Base-by-base conservation (phyloP, 2,888 invertebrate species). In the Enchytraeus crypticus region DNA sequence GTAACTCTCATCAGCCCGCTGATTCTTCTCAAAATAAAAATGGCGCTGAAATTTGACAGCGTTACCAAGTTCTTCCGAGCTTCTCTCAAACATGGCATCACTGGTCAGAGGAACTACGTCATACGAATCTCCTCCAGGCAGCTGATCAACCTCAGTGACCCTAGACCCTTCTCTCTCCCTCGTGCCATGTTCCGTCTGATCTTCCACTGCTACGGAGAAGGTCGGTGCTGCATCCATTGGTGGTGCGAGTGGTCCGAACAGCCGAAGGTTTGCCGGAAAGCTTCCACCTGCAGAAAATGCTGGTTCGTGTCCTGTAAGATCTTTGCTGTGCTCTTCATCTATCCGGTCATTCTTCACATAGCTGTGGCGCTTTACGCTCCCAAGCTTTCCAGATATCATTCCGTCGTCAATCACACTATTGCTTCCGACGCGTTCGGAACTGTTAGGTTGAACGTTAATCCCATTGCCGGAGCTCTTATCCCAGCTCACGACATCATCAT, bases 61-160 rank as follows among this genome's bases (percentile, higher is more conserved):
- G 59, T 64, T 23, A 69, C 67, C 26, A 69, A 69, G 34, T 69
- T 69, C 61, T 69, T 69, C 55, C 61, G 67, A 8, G 69, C 69
- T 5, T 69, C 68, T 0, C 56, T 69, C 18, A 69, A 69, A 57
- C 68, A 69, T 27, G 69, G 69, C 33, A 69, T 69, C 45, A 69
- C 69, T 5, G 69, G 69, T 32, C 69, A 69, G 56, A 60, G 69
- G 21, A 69, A 69, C 57, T 69, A 69, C 60, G 68, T 69, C 55
- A 69, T 69, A 34, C 57, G 69, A 18, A 68, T 69, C 23, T 64
- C 66, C 18, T 69, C 67, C 26, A 51, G 69, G 21, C 69, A 69
- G 53, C 64, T 69, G 26, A 64, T 69, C 57, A 69, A 69, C 49
- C 67, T 69, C 43, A 55, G 33, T 14, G 69, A 69, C 34, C 62